A percentile compares a stretch with the other conserved stretches of the same genome.
Conservation (phyloP, 2,888 invertebrate species). For the Chydorus sphaericus region DNA sequence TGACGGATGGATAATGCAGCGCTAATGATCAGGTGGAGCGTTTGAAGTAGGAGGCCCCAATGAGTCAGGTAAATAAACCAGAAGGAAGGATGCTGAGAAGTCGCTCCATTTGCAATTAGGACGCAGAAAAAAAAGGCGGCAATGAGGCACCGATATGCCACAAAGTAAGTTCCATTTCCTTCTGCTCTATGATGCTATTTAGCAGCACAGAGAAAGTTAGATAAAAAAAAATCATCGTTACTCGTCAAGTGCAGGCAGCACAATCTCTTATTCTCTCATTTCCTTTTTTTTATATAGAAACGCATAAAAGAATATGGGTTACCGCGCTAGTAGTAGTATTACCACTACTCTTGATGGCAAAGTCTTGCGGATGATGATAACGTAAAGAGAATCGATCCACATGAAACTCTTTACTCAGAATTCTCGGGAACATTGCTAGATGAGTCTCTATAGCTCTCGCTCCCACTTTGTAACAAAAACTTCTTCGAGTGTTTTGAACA, state of each 20-base stretch:
- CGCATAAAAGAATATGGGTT: neutral
- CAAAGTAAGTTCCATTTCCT: slow-evolving; percentile 25
- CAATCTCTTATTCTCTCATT: too few species aligned
- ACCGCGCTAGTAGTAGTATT: slow-evolving; percentile 3
- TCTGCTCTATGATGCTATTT: too few species aligned
- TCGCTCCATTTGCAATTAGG: slow-evolving; percentile 27
- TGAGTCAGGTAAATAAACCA: slow-evolving; percentile 61
- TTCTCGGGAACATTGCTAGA: too few species aligned
- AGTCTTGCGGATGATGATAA: slow-evolving; percentile 23
- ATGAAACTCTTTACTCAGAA: slow-evolving; percentile 27
- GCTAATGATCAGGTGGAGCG: slow-evolving; percentile 41
- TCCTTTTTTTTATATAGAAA: too few species aligned
- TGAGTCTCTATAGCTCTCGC: too few species aligned
- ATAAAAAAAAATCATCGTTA: too few species aligned
- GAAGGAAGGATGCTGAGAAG: slow-evolving; percentile 27
- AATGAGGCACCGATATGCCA: slow-evolving; percentile 43
- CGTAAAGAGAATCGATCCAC: slow-evolving; percentile 23
- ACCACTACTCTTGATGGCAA: slow-evolving; percentile 21
- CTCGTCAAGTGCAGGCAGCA: too few species aligned
- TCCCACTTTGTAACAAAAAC: too few species aligned
- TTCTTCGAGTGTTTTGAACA: too few species aligned
- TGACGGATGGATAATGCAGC: slow-evolving; percentile 33
- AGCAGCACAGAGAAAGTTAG: too few species aligned
- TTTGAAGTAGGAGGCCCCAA: slow-evolving; percentile 48
- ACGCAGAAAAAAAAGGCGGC: slow-evolving; percentile 33